phyloP scores from a whole-genome alignment of 2,888 invertebrate species.

The Ommatoiulus sabulosus region DNA sequence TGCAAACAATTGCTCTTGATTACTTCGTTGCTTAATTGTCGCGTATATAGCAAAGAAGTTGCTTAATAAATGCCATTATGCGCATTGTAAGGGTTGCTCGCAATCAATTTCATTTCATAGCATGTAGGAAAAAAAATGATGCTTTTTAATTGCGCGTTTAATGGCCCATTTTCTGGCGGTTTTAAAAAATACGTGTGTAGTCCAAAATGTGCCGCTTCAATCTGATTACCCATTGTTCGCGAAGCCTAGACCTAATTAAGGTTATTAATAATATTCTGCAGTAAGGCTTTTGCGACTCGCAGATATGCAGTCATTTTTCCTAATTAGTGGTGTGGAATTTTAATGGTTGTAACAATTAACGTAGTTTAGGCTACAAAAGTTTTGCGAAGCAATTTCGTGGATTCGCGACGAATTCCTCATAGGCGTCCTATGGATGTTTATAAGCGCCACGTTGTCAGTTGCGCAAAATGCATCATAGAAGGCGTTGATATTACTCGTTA shows the following conservation, averaged over 20 bases:
- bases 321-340: background rate
- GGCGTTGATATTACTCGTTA: too few species aligned
- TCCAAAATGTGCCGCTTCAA: constrained; percentile 13
- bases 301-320: background rate
- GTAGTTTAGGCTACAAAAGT: too few species aligned
- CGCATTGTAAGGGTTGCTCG: background rate
- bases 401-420: too few species aligned
- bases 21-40: background rate
- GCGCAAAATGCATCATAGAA: too few species aligned
- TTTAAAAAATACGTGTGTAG: background rate
- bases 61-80: background rate
- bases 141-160: constrained; percentile 18
- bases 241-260: background rate
- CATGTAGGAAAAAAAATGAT: background rate
- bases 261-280: background rate
- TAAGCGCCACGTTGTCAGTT: too few species aligned
- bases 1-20: constrained; percentile 21
- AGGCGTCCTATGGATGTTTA: too few species aligned
- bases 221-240: background rate
- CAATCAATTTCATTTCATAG: background rate
- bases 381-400: too few species aligned
- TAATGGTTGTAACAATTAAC: background rate
- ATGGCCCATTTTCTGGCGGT: constrained; percentile 14
- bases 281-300: background rate
- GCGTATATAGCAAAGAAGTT: background rate